These are phyloP conservation scores for Seira musarum DNA, from an alignment of 2,888 invertebrate genomes.

Conservation along the genomic window DNA sequence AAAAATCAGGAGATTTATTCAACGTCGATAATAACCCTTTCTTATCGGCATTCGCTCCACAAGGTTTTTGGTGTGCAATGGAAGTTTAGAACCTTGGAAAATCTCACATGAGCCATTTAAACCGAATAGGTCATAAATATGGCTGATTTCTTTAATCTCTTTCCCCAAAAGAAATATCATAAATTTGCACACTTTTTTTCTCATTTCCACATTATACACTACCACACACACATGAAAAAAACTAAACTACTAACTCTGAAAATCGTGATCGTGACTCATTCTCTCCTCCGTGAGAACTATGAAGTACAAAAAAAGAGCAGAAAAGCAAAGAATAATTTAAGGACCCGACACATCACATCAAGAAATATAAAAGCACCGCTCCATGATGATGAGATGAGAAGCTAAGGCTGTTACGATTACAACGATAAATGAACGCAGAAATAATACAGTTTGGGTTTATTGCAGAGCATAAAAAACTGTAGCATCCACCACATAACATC, in stretches of 20 bases:
- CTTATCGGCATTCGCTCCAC: neutral
- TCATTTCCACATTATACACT: neutral
- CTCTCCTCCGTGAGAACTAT: no score
- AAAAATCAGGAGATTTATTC: neutral
- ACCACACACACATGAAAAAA: neutral
- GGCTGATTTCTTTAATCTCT: neutral
- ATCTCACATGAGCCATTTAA: neutral
- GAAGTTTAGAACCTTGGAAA: neutral
- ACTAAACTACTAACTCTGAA: neutral
- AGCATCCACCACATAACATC: no score
- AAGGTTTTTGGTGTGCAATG: neutral
- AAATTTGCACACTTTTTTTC: neutral
- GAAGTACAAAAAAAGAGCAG: neutral
- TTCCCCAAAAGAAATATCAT: neutral
- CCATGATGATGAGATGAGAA: no score
- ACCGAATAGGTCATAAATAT: neutral
- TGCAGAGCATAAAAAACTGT: no score
- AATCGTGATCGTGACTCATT: neutral
- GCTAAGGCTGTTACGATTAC: neutral
- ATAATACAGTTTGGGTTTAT: no score
- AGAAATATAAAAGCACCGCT: no score
- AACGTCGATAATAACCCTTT: conserved; percentile 22
- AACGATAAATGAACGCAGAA: neutral
- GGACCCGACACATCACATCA: no score
- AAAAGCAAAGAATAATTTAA: neutral